Conservation (phyloP, 2,113 vertebrate species). For the Mastomys coucha region DNA sequence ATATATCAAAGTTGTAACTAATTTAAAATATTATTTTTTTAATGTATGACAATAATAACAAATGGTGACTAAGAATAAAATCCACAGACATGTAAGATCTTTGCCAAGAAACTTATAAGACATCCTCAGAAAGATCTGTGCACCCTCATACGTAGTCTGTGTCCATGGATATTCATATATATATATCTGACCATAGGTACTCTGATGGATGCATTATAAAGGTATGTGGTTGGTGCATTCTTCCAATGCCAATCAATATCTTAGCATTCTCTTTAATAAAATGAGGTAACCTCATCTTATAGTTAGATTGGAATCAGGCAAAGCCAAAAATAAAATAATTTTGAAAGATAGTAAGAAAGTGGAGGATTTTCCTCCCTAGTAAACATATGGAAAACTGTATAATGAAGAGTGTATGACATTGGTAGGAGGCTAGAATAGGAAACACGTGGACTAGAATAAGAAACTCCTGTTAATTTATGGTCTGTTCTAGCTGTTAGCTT, state of each 20-base stretch:
- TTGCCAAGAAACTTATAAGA: neutral
- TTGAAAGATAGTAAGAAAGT: neutral
- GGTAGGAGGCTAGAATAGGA: neutral
- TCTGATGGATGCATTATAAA: neutral
- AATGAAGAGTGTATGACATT: neutral
- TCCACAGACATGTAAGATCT: neutral
- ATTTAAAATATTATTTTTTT: neutral
- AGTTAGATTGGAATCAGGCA: neutral
- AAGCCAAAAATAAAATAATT: constrained; percentile 19
- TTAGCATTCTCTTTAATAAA: neutral
- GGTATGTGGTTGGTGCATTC: neutral
- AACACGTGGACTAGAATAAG: neutral
- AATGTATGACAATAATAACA: neutral
- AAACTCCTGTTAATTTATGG: neutral
- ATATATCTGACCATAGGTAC: neutral
- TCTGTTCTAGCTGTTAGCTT: neutral
- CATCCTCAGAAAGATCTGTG: neutral
- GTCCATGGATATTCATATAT: neutral
- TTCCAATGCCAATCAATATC: neutral
- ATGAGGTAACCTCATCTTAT: neutral
- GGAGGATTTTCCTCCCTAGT: neutral
- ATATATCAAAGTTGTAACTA: neutral
- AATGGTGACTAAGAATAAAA: neutral
- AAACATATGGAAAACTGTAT: neutral
- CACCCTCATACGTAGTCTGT: neutral